A percentile compares a stretch with the other conserved stretches of the same genome.
These are phyloP conservation scores for Calameuta pallipes DNA, from an alignment of 2,888 invertebrate species.

Conservation along the genomic window DNA sequence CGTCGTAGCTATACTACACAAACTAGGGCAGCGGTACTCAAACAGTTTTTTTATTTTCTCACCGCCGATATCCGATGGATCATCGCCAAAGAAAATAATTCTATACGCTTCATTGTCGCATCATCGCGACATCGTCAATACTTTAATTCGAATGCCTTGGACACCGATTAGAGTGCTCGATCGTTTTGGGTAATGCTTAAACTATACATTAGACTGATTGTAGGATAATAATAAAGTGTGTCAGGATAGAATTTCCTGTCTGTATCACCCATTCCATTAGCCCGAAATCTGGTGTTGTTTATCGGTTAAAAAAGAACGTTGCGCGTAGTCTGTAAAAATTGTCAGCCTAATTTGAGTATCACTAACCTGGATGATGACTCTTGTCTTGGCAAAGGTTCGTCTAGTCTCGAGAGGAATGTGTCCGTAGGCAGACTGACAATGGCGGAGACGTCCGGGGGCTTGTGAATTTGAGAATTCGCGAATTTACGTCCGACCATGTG, in stretches of 20 bases:
- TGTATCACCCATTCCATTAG: not conserved
- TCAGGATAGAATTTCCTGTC: not conserved
- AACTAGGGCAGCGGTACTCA: constrained; percentile 27
- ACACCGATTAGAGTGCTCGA: not conserved
- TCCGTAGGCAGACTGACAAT: constrained; percentile 22
- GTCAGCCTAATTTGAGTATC: constrained; percentile 27
- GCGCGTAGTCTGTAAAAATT: constrained; percentile 24
- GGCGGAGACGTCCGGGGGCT: constrained; percentile 7
- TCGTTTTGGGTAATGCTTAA: not conserved
- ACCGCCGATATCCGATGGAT: not conserved
- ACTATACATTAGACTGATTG: not conserved
- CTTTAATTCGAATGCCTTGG: not conserved
- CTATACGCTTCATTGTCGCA: constrained; percentile 1
- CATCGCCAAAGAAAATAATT: not conserved
- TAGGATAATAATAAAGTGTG: not conserved
- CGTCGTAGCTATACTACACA: constrained; percentile 31
- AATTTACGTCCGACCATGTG: not conserved
- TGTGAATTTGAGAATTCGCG: not conserved
- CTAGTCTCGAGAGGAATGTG: constrained; percentile 25
- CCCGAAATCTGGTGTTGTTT: not conserved
- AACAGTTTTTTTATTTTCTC: not conserved
- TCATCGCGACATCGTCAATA: constrained; percentile 13
- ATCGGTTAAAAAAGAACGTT: not conserved
- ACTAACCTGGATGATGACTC: constrained; percentile 29
- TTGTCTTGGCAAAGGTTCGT: constrained; percentile 32